Evolutionary conservation across 2,113 vertebrate species (phyloP), one percentile per base, ranked within the genome.

Genomic region (Ictalurus furcatus): DNA sequence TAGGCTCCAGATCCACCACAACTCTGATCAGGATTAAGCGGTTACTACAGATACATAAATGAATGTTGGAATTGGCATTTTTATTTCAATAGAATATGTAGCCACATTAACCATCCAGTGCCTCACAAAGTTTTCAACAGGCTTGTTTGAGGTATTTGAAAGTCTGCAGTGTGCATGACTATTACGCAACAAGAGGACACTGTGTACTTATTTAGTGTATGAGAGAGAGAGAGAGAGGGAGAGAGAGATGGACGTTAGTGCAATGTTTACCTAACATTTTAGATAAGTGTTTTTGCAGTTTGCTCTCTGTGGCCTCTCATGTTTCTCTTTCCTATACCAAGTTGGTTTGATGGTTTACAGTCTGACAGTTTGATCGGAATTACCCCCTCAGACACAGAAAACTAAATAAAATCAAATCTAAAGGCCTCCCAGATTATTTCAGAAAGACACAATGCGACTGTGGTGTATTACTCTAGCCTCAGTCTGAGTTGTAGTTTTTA

Each of bases 251-350:
- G 48, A 82, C 25, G 12, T 34, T 25, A 28, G 23, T 61, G 79
- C 25, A 71, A 52, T 85, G 52, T 83, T 71, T 85, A 79, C 65
- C 48, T 58, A 58, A 21, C 16, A 16, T 82, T 54, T 91, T 34
- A 85, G 88, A 88, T 87, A 91, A 89, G 56, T 85, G 40, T 44
- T 71, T 65, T 85, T 76, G 76, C 67, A 69, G 67, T 83, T 61
- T 56, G 54, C 48, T 69, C 61, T 11, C 21, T 87, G 48, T 54
- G 28, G 21, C 30, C n/a, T 6, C 34, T 3, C 59, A 58, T 8
- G 25, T 85, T 58, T 82, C 67, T 23, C 6, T 73, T 76, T 76
- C 56, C 58, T 71, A 21, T 81, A 84, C 11, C 34, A 61, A 40
- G 34, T 63, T 58, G 19, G 21, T 25, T 79, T 79, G 80, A 59